phyloP scores from a whole-genome alignment of 2,888 invertebrate genomes.

The Hyposoter didymator region DNA sequence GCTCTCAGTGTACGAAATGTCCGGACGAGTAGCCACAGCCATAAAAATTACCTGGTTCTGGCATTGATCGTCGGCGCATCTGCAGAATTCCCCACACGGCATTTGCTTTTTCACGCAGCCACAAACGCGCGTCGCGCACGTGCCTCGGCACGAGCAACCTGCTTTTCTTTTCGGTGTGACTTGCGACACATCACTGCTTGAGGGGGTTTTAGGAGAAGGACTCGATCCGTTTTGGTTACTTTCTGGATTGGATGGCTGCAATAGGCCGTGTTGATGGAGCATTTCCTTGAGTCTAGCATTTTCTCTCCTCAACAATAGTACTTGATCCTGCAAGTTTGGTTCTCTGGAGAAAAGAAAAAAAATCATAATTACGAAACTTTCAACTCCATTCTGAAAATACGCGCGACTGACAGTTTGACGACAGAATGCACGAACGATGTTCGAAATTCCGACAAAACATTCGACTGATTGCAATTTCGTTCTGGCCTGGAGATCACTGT shows the following conservation, averaged over 20 bases:
- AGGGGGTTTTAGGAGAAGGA: no score
- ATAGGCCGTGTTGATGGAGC: background rate
- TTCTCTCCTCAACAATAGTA: slow-evolving; percentile 17
- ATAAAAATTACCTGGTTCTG: slow-evolving; percentile 46
- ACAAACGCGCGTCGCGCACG: slow-evolving; percentile 42
- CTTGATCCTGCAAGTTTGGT: slow-evolving; percentile 40
- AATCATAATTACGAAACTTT: background rate
- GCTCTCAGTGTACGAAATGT: no score
- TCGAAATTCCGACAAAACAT: no score
- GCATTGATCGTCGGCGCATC: slow-evolving; percentile 44
- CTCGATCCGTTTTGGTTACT: background rate
- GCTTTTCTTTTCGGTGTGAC: background rate
- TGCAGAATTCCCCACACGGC: slow-evolving; percentile 41
- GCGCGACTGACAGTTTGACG: no score
- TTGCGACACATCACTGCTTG: background rate
- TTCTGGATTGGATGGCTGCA: background rate
- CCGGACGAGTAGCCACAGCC: no score
- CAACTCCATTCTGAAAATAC: no score
- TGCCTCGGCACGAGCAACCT: slow-evolving; percentile 50
- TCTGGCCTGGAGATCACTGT: no score
- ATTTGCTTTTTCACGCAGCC: slow-evolving; percentile 51
- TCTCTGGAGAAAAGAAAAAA: slow-evolving; percentile 1
- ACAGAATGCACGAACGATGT: no score
- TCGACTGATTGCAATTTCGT: no score
- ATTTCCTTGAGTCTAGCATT: slow-evolving; percentile 13